Evolutionary conservation across 2,888 invertebrate species (phyloP), one percentile per base, ranked within the genome.

Genomic region (Heteropelma amictum): DNA sequence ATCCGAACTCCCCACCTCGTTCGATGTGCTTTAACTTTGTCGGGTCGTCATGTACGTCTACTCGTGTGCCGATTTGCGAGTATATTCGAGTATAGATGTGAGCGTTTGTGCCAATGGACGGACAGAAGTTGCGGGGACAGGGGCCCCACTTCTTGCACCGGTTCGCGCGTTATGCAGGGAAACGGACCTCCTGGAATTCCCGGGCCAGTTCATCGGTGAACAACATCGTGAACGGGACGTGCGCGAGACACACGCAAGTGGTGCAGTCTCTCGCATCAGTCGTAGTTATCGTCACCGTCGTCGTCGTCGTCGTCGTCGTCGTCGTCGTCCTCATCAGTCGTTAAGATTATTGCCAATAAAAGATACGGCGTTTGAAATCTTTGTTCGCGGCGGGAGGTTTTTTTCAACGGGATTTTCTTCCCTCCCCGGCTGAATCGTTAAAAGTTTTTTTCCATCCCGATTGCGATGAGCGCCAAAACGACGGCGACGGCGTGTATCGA

Each of bases 131-230:
- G 40, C 51, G 26, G 33, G 33, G 65, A 65, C 58, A 58, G 51
- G 60, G 76, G 78, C 76, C 81, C 83, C 83, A 82, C 82, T 81
- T 82, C 78, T 77, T 77, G 81, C 76, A 76, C 40, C 33, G 64
- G 53, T 58, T 61, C 28, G 56, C 68, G 68, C 72, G 74, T 64
- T 60, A 56, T 79, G 79, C 79, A 80, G 74, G 81, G 77, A 79
- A 83, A 82, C 79, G 78, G 74, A 63, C 51, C 72, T 47, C 65
- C 42, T 61, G 68, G 56, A 40, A 80, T 79, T 78, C 65, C 74
- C 78, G 82, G 72, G 77, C 78, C 84, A 85, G 85, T 85, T 83
- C 79, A 77, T 77, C 78, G 79, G 75, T 77, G 76, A 72, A 68
- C 68, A 79, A 80, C 82, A 79, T 73, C 80, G 76, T 45, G 68